Evolutionary conservation across 2,888 invertebrate genomes (phyloP), one percentile per base, ranked within the genome.

Genomic region (Catocala fraxini): DNA sequence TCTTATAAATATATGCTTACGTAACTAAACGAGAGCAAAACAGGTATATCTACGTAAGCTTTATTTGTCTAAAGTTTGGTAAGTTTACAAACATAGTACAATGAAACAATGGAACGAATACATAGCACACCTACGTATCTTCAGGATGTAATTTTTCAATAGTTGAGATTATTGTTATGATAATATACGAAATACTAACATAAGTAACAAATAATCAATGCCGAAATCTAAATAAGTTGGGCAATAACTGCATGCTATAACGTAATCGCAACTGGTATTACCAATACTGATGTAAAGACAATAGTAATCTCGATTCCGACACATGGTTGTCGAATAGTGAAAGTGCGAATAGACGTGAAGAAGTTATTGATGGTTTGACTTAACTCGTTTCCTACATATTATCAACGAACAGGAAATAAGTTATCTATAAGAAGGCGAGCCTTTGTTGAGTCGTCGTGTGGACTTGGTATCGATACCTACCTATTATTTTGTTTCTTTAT

Each of bases 291-390:
- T 77, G 74, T 69, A 65, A 74, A 81, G 69, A 82, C 85, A 85
- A 85, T 83, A 75, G 77, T 69, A 73, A 63, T 70, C 62, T 71
- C 71, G 60, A 80, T 79, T 76, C 74, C 71, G 64, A 71, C 59
- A 51, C 60, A 77, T 73, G 77, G 74, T 78, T 82, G 81, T 83
- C 81, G 77, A 86, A 83, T 66, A 82, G 89, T 86, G 89, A 90
- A 90, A 90, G 90, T 84, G 71, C 71, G 65, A 75, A 70, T 55
- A 67, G 65, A 86, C 84, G 86, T 80, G 86, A 89, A 86, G 87
- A 89, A 87, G 83, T 76, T 85, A 81, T 77, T 68, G 76, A 84
- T 80, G 67, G 71, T 65, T 71, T 68, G 73, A 71, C 72, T 75
- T 75, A 70, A 66, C 70, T 66, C 59, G 68, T 78, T 79, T 76